Base-by-base conservation (phyloP, 2,888 invertebrate genomes). In the Meghimatium bilineatum region DNA sequence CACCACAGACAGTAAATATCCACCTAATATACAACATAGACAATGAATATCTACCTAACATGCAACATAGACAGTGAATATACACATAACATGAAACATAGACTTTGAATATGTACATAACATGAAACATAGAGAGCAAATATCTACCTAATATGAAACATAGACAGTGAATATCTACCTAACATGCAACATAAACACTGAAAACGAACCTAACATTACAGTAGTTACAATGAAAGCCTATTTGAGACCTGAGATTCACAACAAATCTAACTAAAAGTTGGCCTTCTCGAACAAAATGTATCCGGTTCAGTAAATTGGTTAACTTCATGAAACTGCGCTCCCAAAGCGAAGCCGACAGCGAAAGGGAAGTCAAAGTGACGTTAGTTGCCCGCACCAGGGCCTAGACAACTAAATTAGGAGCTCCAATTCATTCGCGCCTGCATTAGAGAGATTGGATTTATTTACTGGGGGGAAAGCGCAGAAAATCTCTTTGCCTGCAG, bases 391-490 rank as follows among this genome's bases (percentile, higher is more conserved):
- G 80, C 29, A 10, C 72, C 44, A 38, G 56, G 26, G 52, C 26
- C 44, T 23, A 60, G 38, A 26, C 60, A 80, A 74, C 74, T 52
- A 72, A 80, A 80, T 80, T 80, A 80, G 72, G 60, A 34, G 29
- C 66, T 52, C 75, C 75, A 75, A 74, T 66, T 67, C 75, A 81
- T 75, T 75, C 66, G 5, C 49, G 32, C 67, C 66, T 75, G 67
- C 82, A 82, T 82, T 74, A 75, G 82, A 63, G 60, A 66, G 82
- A 74, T 60, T 36, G 75, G 52, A 60, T 82, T 82, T 82, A 75
- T 82, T 82, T 82, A 75, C 75, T 44, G 36, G 17, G 38, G 81
- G 38, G 81, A 36, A 49, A 38, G n/a, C 66, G 67, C 44, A n/a
- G 44, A 67, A n/a, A 44, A n/a, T 38, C 49, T 32, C 49, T 6